Percentiles rank a stretch among this genome's conserved stretches.
Conservation (phyloP, 2,113 vertebrate species). For the Neodon shergylaensis region DNA sequence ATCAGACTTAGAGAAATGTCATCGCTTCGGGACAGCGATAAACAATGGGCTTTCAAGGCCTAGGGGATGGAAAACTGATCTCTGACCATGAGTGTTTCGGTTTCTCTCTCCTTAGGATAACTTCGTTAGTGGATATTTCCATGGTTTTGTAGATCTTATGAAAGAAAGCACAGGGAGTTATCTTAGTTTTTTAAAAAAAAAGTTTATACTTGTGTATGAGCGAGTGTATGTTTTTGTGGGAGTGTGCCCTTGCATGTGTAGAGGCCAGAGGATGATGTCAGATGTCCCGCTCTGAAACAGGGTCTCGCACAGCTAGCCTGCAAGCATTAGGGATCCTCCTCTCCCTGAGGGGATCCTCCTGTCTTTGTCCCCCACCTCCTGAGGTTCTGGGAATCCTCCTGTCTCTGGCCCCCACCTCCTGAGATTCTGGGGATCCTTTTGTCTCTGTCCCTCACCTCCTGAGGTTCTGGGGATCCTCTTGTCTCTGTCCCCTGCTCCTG, state of each 20-base stretch:
- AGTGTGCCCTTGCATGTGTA: background rate
- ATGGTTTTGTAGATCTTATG: background rate
- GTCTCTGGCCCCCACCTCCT: background rate
- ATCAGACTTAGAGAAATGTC: conserved; percentile 43
- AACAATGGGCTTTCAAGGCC: conserved; percentile 41
- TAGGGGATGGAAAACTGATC: conserved; percentile 16
- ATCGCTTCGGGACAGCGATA: conserved; percentile 24
- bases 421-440: background rate
- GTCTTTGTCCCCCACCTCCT: background rate
- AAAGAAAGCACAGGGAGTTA: background rate
- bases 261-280: background rate
- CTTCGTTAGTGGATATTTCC: background rate
- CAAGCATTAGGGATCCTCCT: background rate
- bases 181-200: background rate
- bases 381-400: background rate
- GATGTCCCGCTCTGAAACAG: background rate
- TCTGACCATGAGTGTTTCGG: background rate
- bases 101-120: background rate
- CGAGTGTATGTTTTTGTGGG: background rate
- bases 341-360: background rate
- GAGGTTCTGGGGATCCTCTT: background rate
- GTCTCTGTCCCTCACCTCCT: background rate
- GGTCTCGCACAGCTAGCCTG: background rate
- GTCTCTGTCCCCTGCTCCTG: no score
- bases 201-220: background rate